Base-by-base conservation (phyloP, 2,888 invertebrate genomes). In the Corythucha ciliata region DNA sequence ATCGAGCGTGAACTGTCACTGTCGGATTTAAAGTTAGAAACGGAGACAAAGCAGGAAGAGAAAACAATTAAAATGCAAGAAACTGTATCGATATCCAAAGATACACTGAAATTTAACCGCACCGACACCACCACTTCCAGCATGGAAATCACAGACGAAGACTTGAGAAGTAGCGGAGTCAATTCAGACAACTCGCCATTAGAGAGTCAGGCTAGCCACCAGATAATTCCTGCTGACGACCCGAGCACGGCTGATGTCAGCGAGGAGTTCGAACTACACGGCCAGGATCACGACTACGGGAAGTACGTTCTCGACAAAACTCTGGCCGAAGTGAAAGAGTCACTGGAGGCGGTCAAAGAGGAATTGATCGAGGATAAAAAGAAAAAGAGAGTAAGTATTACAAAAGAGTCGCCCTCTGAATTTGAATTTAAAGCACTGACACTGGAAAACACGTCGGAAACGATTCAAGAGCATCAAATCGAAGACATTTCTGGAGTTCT, bases 341-440 rank as follows among this genome's bases (percentile, higher is more conserved):
- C 81, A 18, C 67, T 81, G 53, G 80, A 81, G 68, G 78, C 79
- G 37, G 80, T 80, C 0, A 80, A 79, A 66, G 79, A 74, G 59
- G 80, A 80, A 68, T 73, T 81, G 5, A 79, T 81, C 49, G 79
- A 77, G 62, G 78, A 79, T 58, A 75, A 80, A 7, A 81, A 75
- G 57, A 76, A 76, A 44, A 78, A 77, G 63, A 78, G 78, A 58
- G 68, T 67, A 27, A 63, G 68, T 26, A 64, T 70, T 24, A 70
- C 71, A 7, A 80, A 82, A 61, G 79, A 81, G 59, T 81, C 81
- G 0, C 81, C 81, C 3, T 81, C 81, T 2, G 82, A 83, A 65
- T 83, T 83, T 62, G 80, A 81, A 63, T 80, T 83, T 49, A 80
- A 78, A 66, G 67, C 78, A 2, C 34, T 62, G 39, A 53, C 59